phyloP scores from a whole-genome alignment of 2,113 vertebrate species.

The Scatophagus argus region DNA sequence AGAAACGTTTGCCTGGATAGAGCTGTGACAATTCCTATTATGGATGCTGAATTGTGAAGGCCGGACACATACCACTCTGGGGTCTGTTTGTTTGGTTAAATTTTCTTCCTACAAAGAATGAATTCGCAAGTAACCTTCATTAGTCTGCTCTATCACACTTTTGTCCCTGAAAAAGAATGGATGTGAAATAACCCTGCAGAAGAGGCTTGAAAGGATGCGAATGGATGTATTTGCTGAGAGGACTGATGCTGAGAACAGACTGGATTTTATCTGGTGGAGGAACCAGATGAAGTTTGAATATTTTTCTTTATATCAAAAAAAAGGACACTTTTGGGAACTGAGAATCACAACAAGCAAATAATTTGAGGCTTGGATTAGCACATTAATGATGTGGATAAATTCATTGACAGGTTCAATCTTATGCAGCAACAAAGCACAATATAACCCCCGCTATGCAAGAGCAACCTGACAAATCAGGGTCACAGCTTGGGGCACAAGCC shows the following conservation, averaged over 20 bases:
- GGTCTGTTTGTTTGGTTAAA: slow-evolving; percentile 2
- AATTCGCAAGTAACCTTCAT: slow-evolving; percentile 10
- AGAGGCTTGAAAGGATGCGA: slow-evolving; percentile 24
- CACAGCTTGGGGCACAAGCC: slow-evolving; percentile 17
- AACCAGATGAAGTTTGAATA: not conserved
- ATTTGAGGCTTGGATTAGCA: not conserved
- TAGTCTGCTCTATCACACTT: slow-evolving; percentile 14
- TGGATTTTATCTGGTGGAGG: slow-evolving; percentile 10
- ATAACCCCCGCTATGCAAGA: slow-evolving; percentile 17
- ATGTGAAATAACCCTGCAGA: not conserved
- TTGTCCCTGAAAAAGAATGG: slow-evolving; percentile 35
- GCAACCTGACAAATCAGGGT: slow-evolving; percentile 10
- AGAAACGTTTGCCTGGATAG: not conserved
- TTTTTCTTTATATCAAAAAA: not conserved
- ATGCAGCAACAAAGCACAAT: not conserved
- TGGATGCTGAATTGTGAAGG: not conserved
- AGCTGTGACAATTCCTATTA: not conserved
- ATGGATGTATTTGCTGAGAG: slow-evolving; percentile 22
- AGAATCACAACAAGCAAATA: not conserved
- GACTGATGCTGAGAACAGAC: slow-evolving; percentile 20
- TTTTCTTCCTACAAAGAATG: slow-evolving; percentile 9
- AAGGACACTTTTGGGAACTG: not conserved
- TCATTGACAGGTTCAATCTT: not conserved
- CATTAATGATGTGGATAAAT: slow-evolving; percentile 3
- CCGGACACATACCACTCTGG: not conserved